Conservation (phyloP, 2,888 invertebrate genomes). For the Tholera decimalis region DNA sequence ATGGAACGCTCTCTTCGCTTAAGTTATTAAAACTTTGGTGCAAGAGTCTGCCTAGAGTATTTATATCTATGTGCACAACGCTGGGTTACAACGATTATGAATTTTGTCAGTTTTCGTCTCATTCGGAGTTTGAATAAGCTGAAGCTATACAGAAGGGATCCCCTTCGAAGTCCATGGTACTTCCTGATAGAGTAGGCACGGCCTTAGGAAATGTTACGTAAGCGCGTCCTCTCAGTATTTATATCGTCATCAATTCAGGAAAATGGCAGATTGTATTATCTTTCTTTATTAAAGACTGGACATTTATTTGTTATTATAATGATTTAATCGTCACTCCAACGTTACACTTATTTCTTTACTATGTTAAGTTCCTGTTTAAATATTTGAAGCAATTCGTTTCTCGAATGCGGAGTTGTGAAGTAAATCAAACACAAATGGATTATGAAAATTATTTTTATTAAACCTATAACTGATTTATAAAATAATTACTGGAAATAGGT, state of each 20-base stretch:
- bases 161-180: background rate
- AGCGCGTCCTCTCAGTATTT: slow-evolving; percentile 23
- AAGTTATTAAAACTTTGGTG: background rate
- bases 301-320: slow-evolving; percentile 9
- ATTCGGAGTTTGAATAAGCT: slow-evolving; percentile 20
- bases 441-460: background rate
- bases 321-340: slow-evolving; percentile 15
- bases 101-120: no score
- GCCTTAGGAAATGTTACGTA: slow-evolving; percentile 22
- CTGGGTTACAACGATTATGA: no score
- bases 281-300: slow-evolving; percentile 15
- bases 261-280: slow-evolving; percentile 35
- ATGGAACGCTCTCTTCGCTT: background rate
- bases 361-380: slow-evolving; percentile 16
- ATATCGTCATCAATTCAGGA: slow-evolving; percentile 21
- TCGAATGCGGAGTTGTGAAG: background rate
- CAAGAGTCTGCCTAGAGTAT: background rate
- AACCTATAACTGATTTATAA: background rate
- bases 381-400: slow-evolving; percentile 27
- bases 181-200: slow-evolving; percentile 13
- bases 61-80: background rate
- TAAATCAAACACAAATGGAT: background rate
- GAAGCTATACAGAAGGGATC: background rate
- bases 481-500: no score
- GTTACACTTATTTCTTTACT: slow-evolving; percentile 5